phyloP scores from a whole-genome alignment of 2,888 invertebrate genomes.

The Argynnis bischoffii region DNA sequence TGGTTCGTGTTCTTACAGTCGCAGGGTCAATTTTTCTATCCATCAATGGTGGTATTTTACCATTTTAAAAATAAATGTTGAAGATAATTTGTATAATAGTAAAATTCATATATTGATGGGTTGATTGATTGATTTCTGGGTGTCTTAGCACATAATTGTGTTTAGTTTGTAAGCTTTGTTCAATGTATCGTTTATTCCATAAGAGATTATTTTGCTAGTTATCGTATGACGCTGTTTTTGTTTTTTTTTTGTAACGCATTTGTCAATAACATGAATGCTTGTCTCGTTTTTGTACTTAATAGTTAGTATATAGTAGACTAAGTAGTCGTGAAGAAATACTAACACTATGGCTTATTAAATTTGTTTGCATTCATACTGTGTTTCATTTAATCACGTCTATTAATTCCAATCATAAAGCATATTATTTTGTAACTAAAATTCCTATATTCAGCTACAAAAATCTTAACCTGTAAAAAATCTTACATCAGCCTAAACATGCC shows the following conservation, averaged over 20 bases:
- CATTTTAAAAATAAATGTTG: neutral
- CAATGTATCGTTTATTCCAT: conserved; percentile 13
- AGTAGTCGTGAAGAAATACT: conserved; percentile 9
- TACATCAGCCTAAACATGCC: too few relatives aligned
- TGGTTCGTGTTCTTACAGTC: conserved; percentile 67
- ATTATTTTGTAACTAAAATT: too few relatives aligned
- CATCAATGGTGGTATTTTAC: conserved; percentile 58
- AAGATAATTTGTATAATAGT: conserved; percentile 30
- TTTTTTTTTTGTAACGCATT: conserved; percentile 21
- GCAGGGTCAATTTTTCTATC: conserved; percentile 77
- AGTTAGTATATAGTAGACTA: too few relatives aligned
- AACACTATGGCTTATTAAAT: conserved; percentile 28
- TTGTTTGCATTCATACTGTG: conserved; percentile 21
- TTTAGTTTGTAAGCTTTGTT: conserved; percentile 40
- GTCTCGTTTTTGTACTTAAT: conserved; percentile 27
- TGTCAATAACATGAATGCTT: conserved; percentile 19
- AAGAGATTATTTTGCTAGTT: conserved; percentile 22
- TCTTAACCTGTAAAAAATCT: too few relatives aligned
- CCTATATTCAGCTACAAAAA: too few relatives aligned
- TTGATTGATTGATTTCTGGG: conserved; percentile 70
- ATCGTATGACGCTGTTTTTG: neutral
- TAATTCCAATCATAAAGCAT: too few relatives aligned
- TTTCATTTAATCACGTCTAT: conserved; percentile 18
- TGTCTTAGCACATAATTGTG: conserved; percentile 71
- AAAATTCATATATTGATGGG: conserved; percentile 64